These are phyloP conservation scores for Seira musarum DNA, from an alignment of 2,888 invertebrate genomes.

Conservation along the genomic window DNA sequence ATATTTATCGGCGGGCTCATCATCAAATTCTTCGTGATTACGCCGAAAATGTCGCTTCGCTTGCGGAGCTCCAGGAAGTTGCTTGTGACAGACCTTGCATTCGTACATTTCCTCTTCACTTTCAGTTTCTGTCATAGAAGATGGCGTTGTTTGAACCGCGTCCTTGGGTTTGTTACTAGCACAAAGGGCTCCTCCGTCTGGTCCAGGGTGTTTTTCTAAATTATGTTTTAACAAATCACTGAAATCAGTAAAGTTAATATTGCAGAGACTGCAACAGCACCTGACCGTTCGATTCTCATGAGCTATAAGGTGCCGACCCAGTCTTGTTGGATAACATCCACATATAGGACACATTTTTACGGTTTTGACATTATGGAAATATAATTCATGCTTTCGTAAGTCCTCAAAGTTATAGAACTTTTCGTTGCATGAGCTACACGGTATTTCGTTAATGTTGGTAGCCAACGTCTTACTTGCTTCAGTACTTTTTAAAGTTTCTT, in stretches of 20 bases:
- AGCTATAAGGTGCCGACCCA: conserved; percentile 44
- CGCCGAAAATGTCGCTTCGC: neutral
- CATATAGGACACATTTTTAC: conserved; percentile 52
- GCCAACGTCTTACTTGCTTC: neutral
- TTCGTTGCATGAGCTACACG: conserved; percentile 41
- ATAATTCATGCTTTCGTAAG: conserved; percentile 42
- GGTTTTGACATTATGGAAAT: conserved; percentile 43
- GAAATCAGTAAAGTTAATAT: conserved; percentile 31
- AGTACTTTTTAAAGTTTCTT: neutral
- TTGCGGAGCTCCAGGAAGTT: neutral
- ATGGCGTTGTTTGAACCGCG: neutral
- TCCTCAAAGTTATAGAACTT: conserved; percentile 44
- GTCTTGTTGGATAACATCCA: conserved; percentile 41
- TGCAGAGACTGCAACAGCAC: conserved; percentile 44
- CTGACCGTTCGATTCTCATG: conserved; percentile 52
- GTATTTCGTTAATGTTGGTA: conserved; percentile 27
- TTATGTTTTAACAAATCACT: conserved; percentile 45
- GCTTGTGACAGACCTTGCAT: neutral
- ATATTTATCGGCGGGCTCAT: neutral
- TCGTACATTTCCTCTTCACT: neutral
- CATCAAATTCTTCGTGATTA: neutral
- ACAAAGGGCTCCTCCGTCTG: conserved; percentile 9
- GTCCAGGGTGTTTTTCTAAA: conserved; percentile 34
- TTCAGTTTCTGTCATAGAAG: too few relatives aligned
- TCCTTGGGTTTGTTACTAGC: conserved; percentile 26